Percentiles rank a stretch among this genome's conserved stretches.
phyloP scores from a whole-genome alignment of 1,140 invertebrate genomes.

The Drosophila kanapiae region DNA sequence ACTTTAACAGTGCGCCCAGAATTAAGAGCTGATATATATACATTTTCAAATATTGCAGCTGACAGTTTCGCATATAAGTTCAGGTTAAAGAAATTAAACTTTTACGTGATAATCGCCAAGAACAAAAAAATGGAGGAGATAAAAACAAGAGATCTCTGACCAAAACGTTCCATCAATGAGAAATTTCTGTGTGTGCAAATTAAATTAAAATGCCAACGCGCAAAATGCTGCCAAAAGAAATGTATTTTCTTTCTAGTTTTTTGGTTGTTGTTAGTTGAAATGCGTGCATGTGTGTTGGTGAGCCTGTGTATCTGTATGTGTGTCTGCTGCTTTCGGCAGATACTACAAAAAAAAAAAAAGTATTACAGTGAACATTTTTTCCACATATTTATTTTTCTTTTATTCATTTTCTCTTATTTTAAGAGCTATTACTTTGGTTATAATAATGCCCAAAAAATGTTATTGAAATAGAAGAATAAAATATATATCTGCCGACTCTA shows the following conservation, averaged over 20 bases:
- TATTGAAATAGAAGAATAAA: too few species aligned
- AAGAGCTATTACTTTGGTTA: not conserved
- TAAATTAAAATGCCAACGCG: slow-evolving; percentile 71
- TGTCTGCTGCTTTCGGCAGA: slow-evolving; percentile 36
- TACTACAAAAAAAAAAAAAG: slow-evolving; percentile 1
- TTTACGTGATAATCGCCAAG: slow-evolving; percentile 35
- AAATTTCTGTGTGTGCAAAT: slow-evolving; percentile 55
- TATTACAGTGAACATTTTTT: not conserved
- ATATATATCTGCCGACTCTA: too few species aligned
- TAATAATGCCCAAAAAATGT: too few species aligned
- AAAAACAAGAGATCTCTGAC: slow-evolving; percentile 8
- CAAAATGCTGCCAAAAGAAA: slow-evolving; percentile 38
- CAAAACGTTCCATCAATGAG: slow-evolving; percentile 43
- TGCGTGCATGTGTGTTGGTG: slow-evolving; percentile 6
- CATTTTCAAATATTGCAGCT: slow-evolving; percentile 7
- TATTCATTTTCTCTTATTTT: not conserved
- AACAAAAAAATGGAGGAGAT: not conserved
- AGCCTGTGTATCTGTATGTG: slow-evolving; percentile 1
- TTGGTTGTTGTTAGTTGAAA: slow-evolving; percentile 42
- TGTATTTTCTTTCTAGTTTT: slow-evolving; percentile 48
- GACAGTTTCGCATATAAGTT: slow-evolving; percentile 18
- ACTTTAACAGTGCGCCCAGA: too few species aligned
- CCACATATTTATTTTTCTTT: not conserved
- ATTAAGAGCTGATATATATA: not conserved
- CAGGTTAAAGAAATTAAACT: slow-evolving; percentile 35